Conservation (phyloP, 2,113 vertebrate species). For the Xiphophorus maculatus region DNA sequence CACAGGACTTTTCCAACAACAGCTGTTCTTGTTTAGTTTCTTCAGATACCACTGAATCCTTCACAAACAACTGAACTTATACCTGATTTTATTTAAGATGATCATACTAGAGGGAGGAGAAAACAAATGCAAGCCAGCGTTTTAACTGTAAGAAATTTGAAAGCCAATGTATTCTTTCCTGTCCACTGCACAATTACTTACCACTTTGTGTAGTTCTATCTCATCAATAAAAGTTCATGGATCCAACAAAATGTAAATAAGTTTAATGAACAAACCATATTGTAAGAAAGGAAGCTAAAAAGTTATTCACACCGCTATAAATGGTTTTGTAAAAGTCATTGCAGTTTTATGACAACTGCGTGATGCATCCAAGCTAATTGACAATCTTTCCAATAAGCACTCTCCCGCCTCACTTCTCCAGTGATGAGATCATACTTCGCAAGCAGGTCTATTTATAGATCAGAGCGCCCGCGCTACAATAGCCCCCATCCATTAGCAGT, state of each 20-base stretch:
- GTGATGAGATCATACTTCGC: conserved; percentile 47
- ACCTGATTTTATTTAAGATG: no score
- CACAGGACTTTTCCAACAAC: not conserved
- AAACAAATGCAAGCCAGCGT: no score
- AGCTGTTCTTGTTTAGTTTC: not conserved
- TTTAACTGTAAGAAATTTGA: no score
- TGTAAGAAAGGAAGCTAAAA: not conserved
- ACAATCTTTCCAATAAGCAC: conserved; percentile 18
- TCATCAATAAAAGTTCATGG: not conserved
- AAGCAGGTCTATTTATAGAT: conserved; percentile 57
- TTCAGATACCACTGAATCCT: no score
- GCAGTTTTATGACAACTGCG: not conserved
- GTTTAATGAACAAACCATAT: not conserved
- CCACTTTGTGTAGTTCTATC: not conserved
- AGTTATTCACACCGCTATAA: not conserved
- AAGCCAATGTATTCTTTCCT: not conserved
- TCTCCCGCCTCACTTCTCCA: conserved; percentile 33
- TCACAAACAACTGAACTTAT: no score
- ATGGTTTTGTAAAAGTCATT: conserved; percentile 1
- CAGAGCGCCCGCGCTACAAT: conserved; percentile 15
- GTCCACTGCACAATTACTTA: not conserved
- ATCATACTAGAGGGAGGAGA: no score
- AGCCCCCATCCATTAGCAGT: conserved; percentile 17
- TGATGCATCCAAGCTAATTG: conserved; percentile 7
- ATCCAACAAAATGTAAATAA: not conserved